Conservation (phyloP, 1,140 invertebrate genomes). For the Gryllus bimaculatus region DNA sequence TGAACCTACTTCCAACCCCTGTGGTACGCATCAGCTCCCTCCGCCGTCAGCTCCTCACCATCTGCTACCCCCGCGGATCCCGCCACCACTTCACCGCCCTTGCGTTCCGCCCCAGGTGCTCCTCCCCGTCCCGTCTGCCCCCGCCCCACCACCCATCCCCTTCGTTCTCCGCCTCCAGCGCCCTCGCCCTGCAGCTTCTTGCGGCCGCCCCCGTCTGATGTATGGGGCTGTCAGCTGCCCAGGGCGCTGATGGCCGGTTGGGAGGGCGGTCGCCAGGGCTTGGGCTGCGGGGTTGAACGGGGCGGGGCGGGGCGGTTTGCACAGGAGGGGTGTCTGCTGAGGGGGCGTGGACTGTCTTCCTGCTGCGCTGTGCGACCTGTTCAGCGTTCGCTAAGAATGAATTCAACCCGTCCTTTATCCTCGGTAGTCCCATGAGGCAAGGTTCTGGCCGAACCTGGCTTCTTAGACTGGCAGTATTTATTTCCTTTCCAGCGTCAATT, state of each 20-base stretch:
- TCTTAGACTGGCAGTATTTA: not conserved
- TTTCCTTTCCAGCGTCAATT: not conserved
- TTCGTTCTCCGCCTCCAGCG: not conserved
- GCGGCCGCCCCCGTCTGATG: not conserved
- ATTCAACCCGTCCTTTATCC: not conserved
- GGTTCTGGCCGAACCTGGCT: not conserved
- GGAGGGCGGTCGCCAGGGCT: not conserved
- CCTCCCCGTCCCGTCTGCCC: too few species aligned
- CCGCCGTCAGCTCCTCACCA: not conserved
- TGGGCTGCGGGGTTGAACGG: not conserved
- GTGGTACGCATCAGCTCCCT: too few species aligned
- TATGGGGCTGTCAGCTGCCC: not conserved
- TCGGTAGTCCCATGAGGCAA: not conserved
- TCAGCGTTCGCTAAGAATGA: not conserved
- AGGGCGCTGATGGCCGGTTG: not conserved
- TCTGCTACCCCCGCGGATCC: not conserved
- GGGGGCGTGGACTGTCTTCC: too few species aligned
- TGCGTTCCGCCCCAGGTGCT: not conserved
- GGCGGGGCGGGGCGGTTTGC: too few species aligned
- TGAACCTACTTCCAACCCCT: too few species aligned
- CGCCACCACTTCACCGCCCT: not conserved
- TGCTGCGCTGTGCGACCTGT: too few species aligned
- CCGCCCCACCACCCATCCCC: too few species aligned
- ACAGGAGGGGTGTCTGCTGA: too few species aligned
- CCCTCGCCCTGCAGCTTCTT: not conserved